phyloP scores from a whole-genome alignment of 2,888 invertebrate species.

The Cantharis rufa region DNA sequence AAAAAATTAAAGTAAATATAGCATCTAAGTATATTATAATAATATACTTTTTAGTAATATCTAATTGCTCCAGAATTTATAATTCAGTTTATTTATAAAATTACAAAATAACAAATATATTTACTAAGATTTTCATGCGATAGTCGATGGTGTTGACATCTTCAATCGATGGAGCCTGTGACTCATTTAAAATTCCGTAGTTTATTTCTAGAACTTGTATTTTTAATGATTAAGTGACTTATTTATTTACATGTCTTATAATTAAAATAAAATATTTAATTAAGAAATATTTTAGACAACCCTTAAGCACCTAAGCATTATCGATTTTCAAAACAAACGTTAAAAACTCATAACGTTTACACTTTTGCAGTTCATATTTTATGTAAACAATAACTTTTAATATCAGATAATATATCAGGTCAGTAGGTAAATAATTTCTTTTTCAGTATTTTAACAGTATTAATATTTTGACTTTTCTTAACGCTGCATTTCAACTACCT shows the following conservation, averaged over 20 bases:
- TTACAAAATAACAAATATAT: background rate
- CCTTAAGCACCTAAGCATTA: background rate
- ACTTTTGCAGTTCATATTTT: background rate
- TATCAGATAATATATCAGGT: background rate
- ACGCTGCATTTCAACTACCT: background rate
- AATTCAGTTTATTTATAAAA: background rate
- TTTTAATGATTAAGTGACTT: background rate
- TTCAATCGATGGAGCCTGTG: constrained; percentile 6
- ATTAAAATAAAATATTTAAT: background rate
- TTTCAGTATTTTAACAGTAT: background rate
- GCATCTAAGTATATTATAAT: background rate
- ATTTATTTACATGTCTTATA: background rate
- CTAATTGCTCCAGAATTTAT: background rate
- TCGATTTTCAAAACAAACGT: background rate
- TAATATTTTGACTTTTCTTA: background rate
- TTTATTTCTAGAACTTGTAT: background rate
- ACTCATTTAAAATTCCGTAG: constrained; percentile 6
- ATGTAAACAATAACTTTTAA: background rate
- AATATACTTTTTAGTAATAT: background rate
- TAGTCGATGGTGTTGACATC: constrained; percentile 8
- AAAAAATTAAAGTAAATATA: background rate
- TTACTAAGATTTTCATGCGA: background rate
- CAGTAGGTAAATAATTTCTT: background rate
- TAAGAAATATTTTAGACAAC: background rate
- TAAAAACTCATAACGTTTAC: background rate